These are phyloP conservation scores for Cyprinella venusta DNA, from an alignment of 2,797 vertebrate species.

Conservation along the genomic window DNA sequence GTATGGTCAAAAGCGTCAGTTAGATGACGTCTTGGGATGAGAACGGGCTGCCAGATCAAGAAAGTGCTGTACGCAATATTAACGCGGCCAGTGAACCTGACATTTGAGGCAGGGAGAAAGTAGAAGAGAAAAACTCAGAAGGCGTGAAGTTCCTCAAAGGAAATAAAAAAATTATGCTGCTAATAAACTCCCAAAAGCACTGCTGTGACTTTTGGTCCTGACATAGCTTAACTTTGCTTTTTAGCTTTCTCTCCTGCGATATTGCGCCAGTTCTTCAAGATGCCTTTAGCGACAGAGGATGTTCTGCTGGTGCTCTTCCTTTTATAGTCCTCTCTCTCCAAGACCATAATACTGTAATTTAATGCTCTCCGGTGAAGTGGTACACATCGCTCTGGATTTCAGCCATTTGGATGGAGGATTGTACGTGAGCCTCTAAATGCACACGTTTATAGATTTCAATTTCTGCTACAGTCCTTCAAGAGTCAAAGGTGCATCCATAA, in stretches of 20 bases:
- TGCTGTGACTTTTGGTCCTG: constrained; percentile 34
- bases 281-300: constrained; percentile 37
- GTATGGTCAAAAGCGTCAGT: too few relatives aligned
- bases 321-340: constrained; percentile 21
- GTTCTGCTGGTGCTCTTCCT: constrained; percentile 24
- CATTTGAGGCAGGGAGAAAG: constrained; percentile 43
- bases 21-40: too few relatives aligned
- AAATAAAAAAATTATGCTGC: constrained; percentile 49
- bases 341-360: constrained; percentile 47
- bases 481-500: constrained; percentile 55
- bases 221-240: constrained; percentile 43
- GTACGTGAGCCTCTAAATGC: constrained; percentile 37
- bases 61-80: background rate
- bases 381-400: constrained; percentile 35
- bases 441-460: constrained; percentile 48
- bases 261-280: constrained; percentile 37
- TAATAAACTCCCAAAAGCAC: constrained; percentile 56
- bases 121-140: constrained; percentile 18
- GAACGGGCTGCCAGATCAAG: background rate
- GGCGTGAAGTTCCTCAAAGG: constrained; percentile 25
- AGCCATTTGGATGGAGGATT: constrained; percentile 32
- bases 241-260: constrained; percentile 38
- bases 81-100: constrained; percentile 50
- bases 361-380: constrained; percentile 45
- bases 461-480: constrained; percentile 44